phyloP scores from a whole-genome alignment of 2,113 vertebrate genomes.

The Mustela lutreola region DNA sequence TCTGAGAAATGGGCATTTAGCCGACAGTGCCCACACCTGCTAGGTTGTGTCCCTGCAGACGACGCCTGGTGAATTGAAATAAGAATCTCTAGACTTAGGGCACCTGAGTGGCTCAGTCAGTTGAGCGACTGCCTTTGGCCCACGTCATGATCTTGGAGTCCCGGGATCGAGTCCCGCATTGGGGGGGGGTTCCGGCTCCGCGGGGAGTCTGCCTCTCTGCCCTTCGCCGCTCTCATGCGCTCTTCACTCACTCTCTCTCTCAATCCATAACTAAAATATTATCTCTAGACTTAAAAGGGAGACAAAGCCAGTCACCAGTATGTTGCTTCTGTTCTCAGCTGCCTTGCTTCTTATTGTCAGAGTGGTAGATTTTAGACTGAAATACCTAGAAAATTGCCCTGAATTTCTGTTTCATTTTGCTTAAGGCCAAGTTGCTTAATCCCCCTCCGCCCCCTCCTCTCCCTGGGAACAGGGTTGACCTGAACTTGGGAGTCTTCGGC shows the following conservation, averaged over 20 bases:
- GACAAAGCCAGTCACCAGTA: background rate
- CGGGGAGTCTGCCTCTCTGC: no score
- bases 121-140: no score
- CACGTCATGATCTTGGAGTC: no score
- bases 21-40: background rate
- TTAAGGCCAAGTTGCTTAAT: constrained; percentile 29
- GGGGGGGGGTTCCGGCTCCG: no score
- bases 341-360: background rate
- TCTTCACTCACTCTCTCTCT: no score
- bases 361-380: background rate
- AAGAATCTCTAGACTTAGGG: background rate
- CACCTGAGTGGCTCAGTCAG: no score
- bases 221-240: no score
- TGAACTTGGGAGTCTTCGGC: background rate
- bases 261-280: no score
- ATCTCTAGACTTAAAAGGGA: background rate
- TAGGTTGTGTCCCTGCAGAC: background rate
- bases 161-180: no score
- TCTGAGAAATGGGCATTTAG: background rate
- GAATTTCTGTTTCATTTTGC: constrained; percentile 45
- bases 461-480: background rate
- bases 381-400: background rate
- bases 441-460: background rate
- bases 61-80: background rate
- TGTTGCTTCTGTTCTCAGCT: background rate